Percentiles rank a stretch among this genome's conserved stretches.
Conservation (phyloP, 2,888 invertebrate genomes). For the Stenodera caucasica region DNA sequence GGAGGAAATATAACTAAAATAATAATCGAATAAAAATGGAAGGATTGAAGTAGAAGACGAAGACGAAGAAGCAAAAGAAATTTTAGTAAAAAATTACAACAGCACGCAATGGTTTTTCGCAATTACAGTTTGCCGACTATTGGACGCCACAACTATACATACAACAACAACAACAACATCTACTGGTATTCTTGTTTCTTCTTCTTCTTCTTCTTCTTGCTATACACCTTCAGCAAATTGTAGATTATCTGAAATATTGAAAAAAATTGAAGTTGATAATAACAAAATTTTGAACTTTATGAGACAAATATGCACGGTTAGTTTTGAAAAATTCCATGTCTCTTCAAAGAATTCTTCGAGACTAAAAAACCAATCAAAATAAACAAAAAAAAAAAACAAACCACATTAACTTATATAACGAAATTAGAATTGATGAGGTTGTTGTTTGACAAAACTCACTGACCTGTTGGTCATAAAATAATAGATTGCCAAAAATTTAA, state of each 20-base stretch:
- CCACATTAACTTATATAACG: background rate
- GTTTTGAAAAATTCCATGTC: too few relatives aligned
- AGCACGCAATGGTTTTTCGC: slow-evolving; percentile 9
- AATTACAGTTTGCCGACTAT: slow-evolving; percentile 8
- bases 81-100: slow-evolving; percentile 2
- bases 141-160: background rate
- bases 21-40: background rate
- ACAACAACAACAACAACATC: background rate
- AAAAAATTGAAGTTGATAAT: too few relatives aligned
- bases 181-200: background rate
- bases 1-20: background rate
- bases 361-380: too few relatives aligned
- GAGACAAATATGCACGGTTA: too few relatives aligned
- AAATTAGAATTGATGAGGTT: background rate
- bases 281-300: too few relatives aligned
- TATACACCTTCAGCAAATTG: too few relatives aligned
- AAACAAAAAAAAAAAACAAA: too few relatives aligned
- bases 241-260: too few relatives aligned
- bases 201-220: background rate
- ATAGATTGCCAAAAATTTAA: too few relatives aligned
- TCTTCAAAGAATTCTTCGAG: too few relatives aligned
- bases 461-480: background rate
- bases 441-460: background rate
- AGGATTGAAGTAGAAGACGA: background rate
- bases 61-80: background rate